Evolutionary conservation across 2,113 vertebrate species (phyloP).

Genomic region (Irena cyanogastra): DNA sequence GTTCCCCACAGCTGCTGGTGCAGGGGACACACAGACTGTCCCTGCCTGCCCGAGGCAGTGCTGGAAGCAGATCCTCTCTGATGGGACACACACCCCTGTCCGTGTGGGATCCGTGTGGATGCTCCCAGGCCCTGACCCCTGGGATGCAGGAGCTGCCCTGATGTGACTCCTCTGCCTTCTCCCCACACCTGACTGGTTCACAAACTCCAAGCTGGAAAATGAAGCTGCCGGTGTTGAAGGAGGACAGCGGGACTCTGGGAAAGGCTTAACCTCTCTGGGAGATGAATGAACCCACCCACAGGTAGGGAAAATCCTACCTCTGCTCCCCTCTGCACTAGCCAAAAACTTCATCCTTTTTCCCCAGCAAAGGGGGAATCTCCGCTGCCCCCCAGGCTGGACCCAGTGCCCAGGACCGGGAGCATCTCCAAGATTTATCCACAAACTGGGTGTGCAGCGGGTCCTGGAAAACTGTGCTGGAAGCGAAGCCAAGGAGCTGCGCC

Average conservation of each 20-base stretch:
- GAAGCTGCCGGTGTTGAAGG: not conserved
- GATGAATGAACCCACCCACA: not conserved
- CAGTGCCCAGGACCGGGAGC: not conserved
- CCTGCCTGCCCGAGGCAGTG: slow-evolving; percentile 81
- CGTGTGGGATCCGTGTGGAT: not conserved
- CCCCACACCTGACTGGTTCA: not conserved
- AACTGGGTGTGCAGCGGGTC: too few species aligned
- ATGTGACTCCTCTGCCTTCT: not conserved
- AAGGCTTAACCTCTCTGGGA: too few species aligned
- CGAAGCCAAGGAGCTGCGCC: not conserved
- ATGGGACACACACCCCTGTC: not conserved
- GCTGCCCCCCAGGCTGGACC: not conserved
- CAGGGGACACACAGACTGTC: slow-evolving; percentile 81
- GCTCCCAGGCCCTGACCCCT: not conserved
- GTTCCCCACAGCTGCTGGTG: slow-evolving; percentile 58
- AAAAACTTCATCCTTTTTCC: not conserved
- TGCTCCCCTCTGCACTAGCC: not conserved
- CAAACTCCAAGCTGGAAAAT: not conserved
- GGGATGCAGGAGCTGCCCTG: not conserved
- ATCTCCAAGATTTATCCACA: not conserved
- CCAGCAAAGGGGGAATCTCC: not conserved
- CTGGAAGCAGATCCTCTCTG: not conserved
- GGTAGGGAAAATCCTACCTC: not conserved
- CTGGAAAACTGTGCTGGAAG: not conserved
- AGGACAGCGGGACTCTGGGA: not conserved